Base-by-base conservation (phyloP, 2,113 vertebrate genomes). In the Cryptoleucopteryx plumbea region DNA sequence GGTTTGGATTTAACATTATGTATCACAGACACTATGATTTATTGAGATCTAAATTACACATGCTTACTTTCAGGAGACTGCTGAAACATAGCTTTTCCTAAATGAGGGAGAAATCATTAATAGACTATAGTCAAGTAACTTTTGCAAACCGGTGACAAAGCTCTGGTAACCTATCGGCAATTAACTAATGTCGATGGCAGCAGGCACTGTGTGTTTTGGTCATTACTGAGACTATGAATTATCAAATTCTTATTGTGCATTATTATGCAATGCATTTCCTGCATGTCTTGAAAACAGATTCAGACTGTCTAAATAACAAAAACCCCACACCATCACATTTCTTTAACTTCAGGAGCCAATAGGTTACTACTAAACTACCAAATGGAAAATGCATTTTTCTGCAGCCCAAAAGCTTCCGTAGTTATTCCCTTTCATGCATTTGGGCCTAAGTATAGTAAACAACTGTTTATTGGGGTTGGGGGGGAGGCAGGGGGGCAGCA, bases 261-360 rank as follows among this genome's bases (percentile, higher is more conserved):
- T 82, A 65, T 36, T 65, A 52, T 5, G 16, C 40, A 80, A 50
- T 16, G 15, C 15, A 86, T 80, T 50, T 70, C 25, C 34, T 68
- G 23, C 47, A 67, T 21, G 9, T 32, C 59, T 0, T 56, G 36
- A 61, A 67, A 75, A 87, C 4, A 1, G 6, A 86, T 74, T 79
- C 38, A 61, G n/a, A 50, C 6, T 61, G 22, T 14, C 29, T 32
- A 40, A 62, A 32, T 9, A 80, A 58, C 0, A 4, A 77, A 80
- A 67, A 6, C 0, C 1, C 2, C 13, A 61, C 0, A 1, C 3
- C 40, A 88, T 3, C 16, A 47, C 32, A 7, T 34, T 62, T 48
- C 29, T 50, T 72, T 48, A 88, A 63, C 13, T 29, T 62, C 38
- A 34, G 8, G 9, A 71, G 38, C 25, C 18, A 92, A 65, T 1